Evolutionary conservation across 2,888 invertebrate species (phyloP), one percentile per base, ranked within the genome.

Genomic region (Chrysopilus asiliformis): DNA sequence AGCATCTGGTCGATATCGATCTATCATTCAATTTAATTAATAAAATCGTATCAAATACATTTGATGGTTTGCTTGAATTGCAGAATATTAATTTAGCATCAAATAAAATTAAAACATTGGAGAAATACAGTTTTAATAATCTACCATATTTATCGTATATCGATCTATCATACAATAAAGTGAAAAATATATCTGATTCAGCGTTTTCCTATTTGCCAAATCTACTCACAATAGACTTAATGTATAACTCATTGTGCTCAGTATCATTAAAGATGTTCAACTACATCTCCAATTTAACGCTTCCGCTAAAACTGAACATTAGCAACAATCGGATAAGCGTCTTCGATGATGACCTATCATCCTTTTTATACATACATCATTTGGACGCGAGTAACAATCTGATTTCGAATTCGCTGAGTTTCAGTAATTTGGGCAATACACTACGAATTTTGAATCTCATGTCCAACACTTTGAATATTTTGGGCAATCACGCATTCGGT

Each of bases 1-100:
- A 74, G 8, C 74, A 79, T 47, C 60, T 90, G 34, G 75, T 74
- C 36, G 85, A 87, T 56, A 69, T 89, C 26, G 75, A 87, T 49
- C 66, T 90, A 36, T 82, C 84, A 3, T 82, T 84, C 57, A 90
- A 90, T 64, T 76, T 79, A 50, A 60, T 90, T 42, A 75, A 74
- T 47, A 66, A 64, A 4, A 64, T 90, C 32, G 72, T 74, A 27
- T 65, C 73, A 13, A 68, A 72, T 45, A 81, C 82, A 6, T 89
- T 90, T 57, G 67, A 71, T 45, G 72, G 73, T 52, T 65, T 89
- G 48, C 70, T 71, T 9, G 77, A 78, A 55, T 64, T 90, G 47
- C 76, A 81, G 57, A 81, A 79, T 36, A 67, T 89, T 44, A 79
- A 84, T 56, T 65, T 90, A 49, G 78, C 79, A 43, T 80, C 78